These are phyloP conservation scores for Hyppa rectilinea DNA, from an alignment of 2,888 invertebrate genomes.

Conservation along the genomic window DNA sequence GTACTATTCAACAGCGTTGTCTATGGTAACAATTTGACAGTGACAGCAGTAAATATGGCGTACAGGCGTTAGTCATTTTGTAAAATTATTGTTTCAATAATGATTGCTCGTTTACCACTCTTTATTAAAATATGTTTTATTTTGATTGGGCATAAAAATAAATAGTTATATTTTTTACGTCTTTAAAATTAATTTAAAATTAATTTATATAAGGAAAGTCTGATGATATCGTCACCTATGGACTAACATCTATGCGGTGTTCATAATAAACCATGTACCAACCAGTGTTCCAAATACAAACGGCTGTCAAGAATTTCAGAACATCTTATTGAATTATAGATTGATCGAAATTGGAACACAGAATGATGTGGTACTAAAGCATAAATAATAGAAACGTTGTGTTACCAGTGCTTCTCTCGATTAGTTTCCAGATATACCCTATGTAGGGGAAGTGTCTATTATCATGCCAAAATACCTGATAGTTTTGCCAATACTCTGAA, in stretches of 20 bases:
- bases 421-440: background rate
- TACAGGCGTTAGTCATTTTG: background rate
- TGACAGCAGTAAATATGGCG: background rate
- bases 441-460: constrained; percentile 31
- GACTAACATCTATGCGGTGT: background rate
- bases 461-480: constrained; percentile 26
- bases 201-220: background rate
- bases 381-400: constrained; percentile 20
- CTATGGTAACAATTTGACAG: background rate
- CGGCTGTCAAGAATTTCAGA: constrained; percentile 5
- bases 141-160: background rate
- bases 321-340: background rate
- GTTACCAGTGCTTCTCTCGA: constrained; percentile 8
- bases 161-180: background rate
- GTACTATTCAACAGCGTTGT: background rate
- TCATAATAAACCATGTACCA: background rate
- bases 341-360: constrained; percentile 30
- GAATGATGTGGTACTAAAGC: constrained; percentile 4
- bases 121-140: background rate
- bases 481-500: constrained; percentile 37
- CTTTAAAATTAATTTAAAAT: too few species aligned
- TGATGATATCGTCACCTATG: background rate
- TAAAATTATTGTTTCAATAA: background rate
- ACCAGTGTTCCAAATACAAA: background rate
- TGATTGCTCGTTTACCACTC: background rate